Percentiles rank a stretch among this genome's conserved stretches.
Conservation (phyloP, 2,797 vertebrate genomes). For the Amphiprion clarkii region DNA sequence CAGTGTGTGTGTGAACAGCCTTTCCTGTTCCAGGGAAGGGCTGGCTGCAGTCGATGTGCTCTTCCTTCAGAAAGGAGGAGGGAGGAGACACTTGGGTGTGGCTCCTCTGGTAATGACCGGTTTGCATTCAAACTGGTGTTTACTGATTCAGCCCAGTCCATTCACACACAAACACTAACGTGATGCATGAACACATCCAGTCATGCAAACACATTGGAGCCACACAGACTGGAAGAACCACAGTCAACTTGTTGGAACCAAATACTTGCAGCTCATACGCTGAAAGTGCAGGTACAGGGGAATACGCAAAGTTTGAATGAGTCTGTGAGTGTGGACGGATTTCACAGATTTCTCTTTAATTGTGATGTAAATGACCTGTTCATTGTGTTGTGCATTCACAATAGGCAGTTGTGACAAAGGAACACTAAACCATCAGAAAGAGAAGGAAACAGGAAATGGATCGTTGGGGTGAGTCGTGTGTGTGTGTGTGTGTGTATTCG, state of each 20-base stretch:
- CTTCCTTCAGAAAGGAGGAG: slow-evolving; percentile 23
- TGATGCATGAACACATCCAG: slow-evolving; percentile 44
- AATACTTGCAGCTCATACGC: not conserved
- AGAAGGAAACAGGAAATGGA: no score
- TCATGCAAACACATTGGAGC: slow-evolving; percentile 3
- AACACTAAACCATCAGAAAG: no score
- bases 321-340: not conserved
- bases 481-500: no score
- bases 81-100: slow-evolving; percentile 68
- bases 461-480: no score
- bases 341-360: not conserved
- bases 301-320: not conserved
- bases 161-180: slow-evolving; percentile 58
- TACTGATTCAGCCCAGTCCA: slow-evolving; percentile 60
- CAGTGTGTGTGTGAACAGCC: not conserved
- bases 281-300: not conserved
- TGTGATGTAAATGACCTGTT: not conserved
- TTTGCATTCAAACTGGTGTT: slow-evolving; percentile 75
- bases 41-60: slow-evolving; percentile 19
- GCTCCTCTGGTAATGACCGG: slow-evolving; percentile 70
- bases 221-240: slow-evolving; percentile 18
- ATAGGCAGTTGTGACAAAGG: no score
- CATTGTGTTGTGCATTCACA: no score
- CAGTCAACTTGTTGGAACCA: not conserved
- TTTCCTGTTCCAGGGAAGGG: not conserved